A percentile compares a stretch with the other conserved stretches of the same genome.
Conservation (phyloP, 2,888 invertebrate genomes). For the Mechanitis messenoides region DNA sequence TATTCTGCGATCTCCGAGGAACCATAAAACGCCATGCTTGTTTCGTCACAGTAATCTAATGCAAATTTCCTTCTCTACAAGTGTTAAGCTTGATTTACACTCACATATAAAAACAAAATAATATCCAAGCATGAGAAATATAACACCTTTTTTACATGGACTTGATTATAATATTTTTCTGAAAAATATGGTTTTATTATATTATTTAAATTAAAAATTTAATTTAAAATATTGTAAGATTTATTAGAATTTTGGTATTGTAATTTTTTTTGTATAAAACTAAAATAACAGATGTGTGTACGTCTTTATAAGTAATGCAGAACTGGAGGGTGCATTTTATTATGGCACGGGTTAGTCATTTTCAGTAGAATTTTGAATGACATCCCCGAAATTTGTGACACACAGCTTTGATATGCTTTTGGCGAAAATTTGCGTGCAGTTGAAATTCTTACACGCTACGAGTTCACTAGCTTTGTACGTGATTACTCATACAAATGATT, state of each 20-base stretch:
- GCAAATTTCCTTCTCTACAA: slow-evolving; percentile 17
- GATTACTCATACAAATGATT: background rate
- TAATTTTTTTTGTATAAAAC: background rate
- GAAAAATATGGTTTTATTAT: too few relatives aligned
- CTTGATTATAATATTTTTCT: too few relatives aligned
- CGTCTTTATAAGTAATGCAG: background rate
- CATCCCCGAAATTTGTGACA: slow-evolving; percentile 19
- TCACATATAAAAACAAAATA: too few relatives aligned
- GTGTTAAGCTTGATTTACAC: background rate
- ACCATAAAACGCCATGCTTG: slow-evolving; percentile 14
- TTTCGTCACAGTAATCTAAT: slow-evolving; percentile 17
- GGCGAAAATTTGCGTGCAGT: background rate
- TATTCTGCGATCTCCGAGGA: slow-evolving; percentile 10
- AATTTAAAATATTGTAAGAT: too few relatives aligned
- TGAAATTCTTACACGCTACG: slow-evolving; percentile 1
- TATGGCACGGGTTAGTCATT: slow-evolving; percentile 23
- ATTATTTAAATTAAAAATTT: too few relatives aligned
- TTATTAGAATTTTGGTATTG: too few relatives aligned
- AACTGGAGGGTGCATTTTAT: slow-evolving; percentile 26
- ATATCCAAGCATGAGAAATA: too few relatives aligned
- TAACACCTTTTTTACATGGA: too few relatives aligned
- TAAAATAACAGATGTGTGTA: background rate
- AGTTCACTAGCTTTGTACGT: slow-evolving; percentile 3
- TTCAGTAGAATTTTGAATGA: slow-evolving; percentile 19
- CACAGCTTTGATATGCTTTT: slow-evolving; percentile 10